Evolutionary conservation across 2,888 invertebrate genomes (phyloP).

Genomic region (Helleia helle): DNA sequence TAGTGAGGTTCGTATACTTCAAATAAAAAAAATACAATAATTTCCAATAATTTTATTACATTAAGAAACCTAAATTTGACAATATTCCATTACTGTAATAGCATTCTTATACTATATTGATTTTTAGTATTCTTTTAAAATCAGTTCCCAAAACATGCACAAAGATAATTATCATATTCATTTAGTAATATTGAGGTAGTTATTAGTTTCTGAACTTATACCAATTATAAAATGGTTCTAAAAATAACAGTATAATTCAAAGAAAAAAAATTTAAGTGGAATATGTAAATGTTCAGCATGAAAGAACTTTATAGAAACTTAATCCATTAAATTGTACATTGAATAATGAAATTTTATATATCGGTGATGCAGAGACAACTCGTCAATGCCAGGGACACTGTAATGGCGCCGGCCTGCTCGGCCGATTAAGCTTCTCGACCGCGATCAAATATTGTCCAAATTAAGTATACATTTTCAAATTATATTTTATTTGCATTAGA

Average conservation of each 20-base stretch:
- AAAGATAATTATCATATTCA: constrained; percentile 71
- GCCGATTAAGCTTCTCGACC: constrained; percentile 13
- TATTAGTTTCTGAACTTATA: constrained; percentile 73
- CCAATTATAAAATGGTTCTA: constrained; percentile 68
- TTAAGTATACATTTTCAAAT: constrained; percentile 6
- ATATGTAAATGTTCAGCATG: constrained; percentile 38
- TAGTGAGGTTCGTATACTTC: neutral
- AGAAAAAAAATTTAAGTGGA: constrained; percentile 47
- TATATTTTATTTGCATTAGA: constrained; percentile 13
- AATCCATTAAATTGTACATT: constrained; percentile 39
- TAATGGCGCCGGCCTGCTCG: constrained; percentile 11
- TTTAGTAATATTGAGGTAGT: constrained; percentile 74
- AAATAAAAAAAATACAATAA: constrained; percentile 20
- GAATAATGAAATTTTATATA: constrained; percentile 33
- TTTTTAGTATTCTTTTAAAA: constrained; percentile 50
- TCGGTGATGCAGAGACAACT: too few species aligned
- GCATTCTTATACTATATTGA: constrained; percentile 66
- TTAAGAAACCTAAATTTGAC: constrained; percentile 72
- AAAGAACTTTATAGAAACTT: constrained; percentile 32
- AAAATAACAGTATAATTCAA: constrained; percentile 56
- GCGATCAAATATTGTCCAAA: constrained; percentile 12
- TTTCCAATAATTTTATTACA: constrained; percentile 65
- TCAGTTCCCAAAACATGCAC: constrained; percentile 71
- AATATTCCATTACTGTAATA: constrained; percentile 66
- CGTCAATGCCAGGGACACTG: constrained; percentile 27